Base-by-base conservation (phyloP, 2,888 invertebrate genomes). In the Polydrusus pterygomalis region DNA sequence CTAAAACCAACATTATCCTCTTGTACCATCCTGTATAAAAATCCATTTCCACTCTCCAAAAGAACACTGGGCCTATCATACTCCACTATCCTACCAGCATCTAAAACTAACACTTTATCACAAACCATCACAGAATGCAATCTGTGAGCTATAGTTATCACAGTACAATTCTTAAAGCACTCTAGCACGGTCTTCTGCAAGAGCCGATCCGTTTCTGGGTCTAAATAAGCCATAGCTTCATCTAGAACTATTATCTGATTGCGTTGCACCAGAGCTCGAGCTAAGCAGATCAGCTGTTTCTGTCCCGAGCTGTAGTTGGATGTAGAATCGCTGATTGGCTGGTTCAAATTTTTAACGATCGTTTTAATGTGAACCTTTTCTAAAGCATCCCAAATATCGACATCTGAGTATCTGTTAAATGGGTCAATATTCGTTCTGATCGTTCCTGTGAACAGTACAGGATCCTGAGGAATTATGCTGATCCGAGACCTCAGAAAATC, bases 381-480 rank as follows among this genome's bases (percentile, higher is more conserved):
- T 30, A 97, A 87, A 0, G 95, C 95, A 76, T 91, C 89, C 97
- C 97, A 97, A 0, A 97, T 75, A 67, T 93, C 79, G n/a, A 91
- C 90, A 82, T 97, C 97, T 0, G 91, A 89, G 83, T 93, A 94
- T 83, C 93, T 92, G 79, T 94, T 92, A 86, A 97, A 97, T 1
- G 97, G 97, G 88, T 97, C 97, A 75, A 97, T 89, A 88, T 97
- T 97, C 83, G 93, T 93, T 0, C 97, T 89, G 89, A 97, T 90
- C 5, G 95, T 93, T 49, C 96, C 97, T 0, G 95, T 94, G 88
- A 97, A 95, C 64, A 96, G 88, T 70, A 95, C 94, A 0, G 96
- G 95, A 83, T 95, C 95, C 86, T 96, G 95, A 0, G 95, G 95
- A 63, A 96, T 96, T 82, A 96, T 95, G 13, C 95, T 94, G 74